Base-by-base conservation (phyloP, 2,797 vertebrate genomes). In the Phrynocephalus vlangalii region DNA sequence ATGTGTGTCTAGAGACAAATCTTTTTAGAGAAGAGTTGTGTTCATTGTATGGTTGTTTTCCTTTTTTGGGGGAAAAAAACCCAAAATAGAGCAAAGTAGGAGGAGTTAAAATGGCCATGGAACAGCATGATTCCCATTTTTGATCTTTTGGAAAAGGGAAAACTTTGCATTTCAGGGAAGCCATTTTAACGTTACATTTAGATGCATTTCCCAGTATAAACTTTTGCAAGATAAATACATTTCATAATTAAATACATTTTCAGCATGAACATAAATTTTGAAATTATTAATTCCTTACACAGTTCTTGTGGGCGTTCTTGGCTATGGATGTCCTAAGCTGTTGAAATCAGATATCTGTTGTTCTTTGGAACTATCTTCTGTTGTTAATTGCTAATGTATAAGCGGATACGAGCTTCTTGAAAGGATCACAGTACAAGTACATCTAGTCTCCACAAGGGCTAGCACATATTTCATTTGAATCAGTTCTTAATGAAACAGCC, bases 381-480 rank as follows among this genome's bases (percentile, higher is more conserved):
- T 85, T 24, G 11, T 30, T 38, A 77, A 68, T 82, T 78, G 48
- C 63, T 81, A 81, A 85, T 76, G 81, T 81, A 77, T 82, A 73
- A 82, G 76, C 68, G 33, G 75, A 78, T 30, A 71, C 38, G 38
- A 44, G 60, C 24, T 20, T 82, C 60, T 76, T 79, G 86, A 87
- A 71, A 83, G 18, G 20, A 24, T 18, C 63, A 20, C 15, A 67
- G 78, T 77, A 44, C 38, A 44, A 44, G 38, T 44, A 56, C 56
- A 15, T 85, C 86, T 33, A 85, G 52, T 70, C 9, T 13, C 87
- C 0, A 0, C 82, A 86, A 89, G 70, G 91, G 86, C n/a, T 20
- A 30, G 86, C 90, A 87, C 50, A 6, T 24, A 48, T 90, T 90
- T 91, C 0, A 79, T 95, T 95, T 89, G 79, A 90, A 93, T 90